Percentiles rank a stretch among this genome's conserved stretches.
Evolutionary conservation across 1,140 invertebrate species (phyloP).

Genomic region (Rhynchophorus ferrugineus): DNA sequence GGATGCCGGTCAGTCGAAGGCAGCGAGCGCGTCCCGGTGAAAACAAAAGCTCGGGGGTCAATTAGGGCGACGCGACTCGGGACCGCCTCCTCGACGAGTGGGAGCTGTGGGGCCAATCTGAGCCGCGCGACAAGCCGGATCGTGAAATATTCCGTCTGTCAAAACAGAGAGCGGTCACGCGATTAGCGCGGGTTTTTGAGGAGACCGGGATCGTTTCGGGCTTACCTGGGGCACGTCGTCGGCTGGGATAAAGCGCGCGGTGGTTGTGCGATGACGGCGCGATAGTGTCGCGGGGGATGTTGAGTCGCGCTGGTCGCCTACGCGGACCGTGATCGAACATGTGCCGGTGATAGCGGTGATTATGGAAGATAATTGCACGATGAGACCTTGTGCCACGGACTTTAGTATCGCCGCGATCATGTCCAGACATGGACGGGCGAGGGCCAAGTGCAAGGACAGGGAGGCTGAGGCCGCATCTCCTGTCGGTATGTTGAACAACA

Average conservation of each 20-base stretch:
- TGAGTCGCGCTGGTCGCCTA: constrained; percentile 9
- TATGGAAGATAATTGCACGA: constrained; percentile 52
- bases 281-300: not conserved
- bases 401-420: constrained; percentile 85
- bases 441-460: constrained; percentile 41
- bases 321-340: constrained; percentile 3
- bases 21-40: constrained; percentile 14
- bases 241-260: not conserved
- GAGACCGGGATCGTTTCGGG: no score
- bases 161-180: constrained; percentile 39
- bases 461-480: constrained; percentile 35
- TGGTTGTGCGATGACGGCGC: not conserved
- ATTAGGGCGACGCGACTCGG: constrained; percentile 26
- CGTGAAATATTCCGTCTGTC: constrained; percentile 41
- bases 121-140: constrained; percentile 35
- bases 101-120: constrained; percentile 41
- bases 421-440: constrained; percentile 54
- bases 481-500: constrained; percentile 32
- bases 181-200: constrained; percentile 19
- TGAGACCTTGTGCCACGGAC: constrained; percentile 67
- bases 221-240: no score
- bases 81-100: constrained; percentile 36
- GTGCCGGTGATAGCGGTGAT: constrained; percentile 29
- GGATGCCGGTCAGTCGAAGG: constrained; percentile 33
- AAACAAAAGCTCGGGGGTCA: constrained; percentile 27